A percentile compares a stretch with the other conserved stretches of the same genome.
Evolutionary conservation across 1,140 invertebrate species (phyloP).

Genomic region (Heliconius hewitsoni): DNA sequence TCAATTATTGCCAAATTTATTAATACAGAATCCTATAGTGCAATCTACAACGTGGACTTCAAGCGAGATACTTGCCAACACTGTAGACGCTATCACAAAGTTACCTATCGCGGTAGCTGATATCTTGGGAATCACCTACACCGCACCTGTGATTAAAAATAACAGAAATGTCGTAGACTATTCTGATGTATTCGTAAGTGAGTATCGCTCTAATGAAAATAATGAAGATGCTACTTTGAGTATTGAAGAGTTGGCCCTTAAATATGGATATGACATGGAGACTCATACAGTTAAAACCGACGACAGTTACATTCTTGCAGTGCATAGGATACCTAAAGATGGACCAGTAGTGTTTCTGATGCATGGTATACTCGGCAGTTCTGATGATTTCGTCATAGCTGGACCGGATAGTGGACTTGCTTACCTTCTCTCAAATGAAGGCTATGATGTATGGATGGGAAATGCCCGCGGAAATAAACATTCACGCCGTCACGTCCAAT

Average conservation of each 20-base stretch:
- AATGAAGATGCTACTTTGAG: slow-evolving; percentile 44
- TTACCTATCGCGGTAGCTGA: slow-evolving; percentile 24
- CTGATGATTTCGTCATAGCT: slow-evolving; percentile 85
- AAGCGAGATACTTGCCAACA: slow-evolving; percentile 15
- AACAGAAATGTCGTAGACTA: slow-evolving; percentile 19
- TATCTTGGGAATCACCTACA: not conserved
- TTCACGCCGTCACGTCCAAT: slow-evolving; percentile 78
- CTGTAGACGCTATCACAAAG: slow-evolving; percentile 12
- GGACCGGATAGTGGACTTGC: slow-evolving; percentile 84
- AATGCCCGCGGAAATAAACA: slow-evolving; percentile 86
- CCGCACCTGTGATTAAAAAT: slow-evolving; percentile 10
- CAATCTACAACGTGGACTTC: not conserved
- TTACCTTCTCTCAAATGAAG: slow-evolving; percentile 83
- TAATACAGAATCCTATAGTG: slow-evolving; percentile 25
- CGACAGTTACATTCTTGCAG: slow-evolving; percentile 52
- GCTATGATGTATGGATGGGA: slow-evolving; percentile 88
- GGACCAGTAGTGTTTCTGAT: slow-evolving; percentile 83
- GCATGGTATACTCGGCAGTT: slow-evolving; percentile 86
- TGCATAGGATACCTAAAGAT: slow-evolving; percentile 54
- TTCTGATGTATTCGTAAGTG: slow-evolving; percentile 21
- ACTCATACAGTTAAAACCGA: slow-evolving; percentile 50
- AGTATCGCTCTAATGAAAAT: slow-evolving; percentile 22
- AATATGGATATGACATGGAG: slow-evolving; percentile 56
- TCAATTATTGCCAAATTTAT: slow-evolving; percentile 12
- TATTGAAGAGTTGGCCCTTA: slow-evolving; percentile 48